Percentiles rank a stretch among this genome's conserved stretches.
Evolutionary conservation across 2,113 vertebrate species (phyloP).

Genomic region (Orcinus orca): DNA sequence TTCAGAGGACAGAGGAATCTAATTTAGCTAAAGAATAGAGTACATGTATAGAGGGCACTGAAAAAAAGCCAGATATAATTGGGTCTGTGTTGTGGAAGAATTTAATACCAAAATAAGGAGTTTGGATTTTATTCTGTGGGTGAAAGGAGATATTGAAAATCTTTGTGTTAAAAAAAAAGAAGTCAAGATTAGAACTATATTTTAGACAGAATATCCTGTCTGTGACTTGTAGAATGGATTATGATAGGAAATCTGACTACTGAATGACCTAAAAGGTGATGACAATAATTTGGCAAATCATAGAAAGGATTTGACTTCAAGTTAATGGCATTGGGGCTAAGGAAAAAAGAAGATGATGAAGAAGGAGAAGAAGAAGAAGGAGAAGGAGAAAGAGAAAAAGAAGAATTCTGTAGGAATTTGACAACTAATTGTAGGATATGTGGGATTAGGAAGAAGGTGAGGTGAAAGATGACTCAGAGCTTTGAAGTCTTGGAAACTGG

Average conservation of each 20-base stretch:
- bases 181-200: neutral
- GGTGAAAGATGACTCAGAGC: neutral
- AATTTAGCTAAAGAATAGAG: neutral
- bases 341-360: neutral
- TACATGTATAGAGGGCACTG: neutral
- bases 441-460: neutral
- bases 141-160: neutral
- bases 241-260: neutral
- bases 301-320: neutral
- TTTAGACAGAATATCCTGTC: neutral
- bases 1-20: neutral
- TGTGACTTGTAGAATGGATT: conserved; percentile 26
- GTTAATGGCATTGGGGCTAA: neutral
- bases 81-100: neutral
- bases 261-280: neutral
- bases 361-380: neutral
- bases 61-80: neutral
- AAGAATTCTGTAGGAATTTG: conserved; percentile 27
- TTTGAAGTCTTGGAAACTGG: conserved; percentile 11
- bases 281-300: neutral
- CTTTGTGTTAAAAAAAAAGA: neutral
- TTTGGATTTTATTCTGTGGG: neutral
- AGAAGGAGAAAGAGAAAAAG: neutral
- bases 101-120: conserved; percentile 3
- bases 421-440: neutral